Conservation (phyloP, 1,140 invertebrate genomes). For the Drosophila burlai region DNA sequence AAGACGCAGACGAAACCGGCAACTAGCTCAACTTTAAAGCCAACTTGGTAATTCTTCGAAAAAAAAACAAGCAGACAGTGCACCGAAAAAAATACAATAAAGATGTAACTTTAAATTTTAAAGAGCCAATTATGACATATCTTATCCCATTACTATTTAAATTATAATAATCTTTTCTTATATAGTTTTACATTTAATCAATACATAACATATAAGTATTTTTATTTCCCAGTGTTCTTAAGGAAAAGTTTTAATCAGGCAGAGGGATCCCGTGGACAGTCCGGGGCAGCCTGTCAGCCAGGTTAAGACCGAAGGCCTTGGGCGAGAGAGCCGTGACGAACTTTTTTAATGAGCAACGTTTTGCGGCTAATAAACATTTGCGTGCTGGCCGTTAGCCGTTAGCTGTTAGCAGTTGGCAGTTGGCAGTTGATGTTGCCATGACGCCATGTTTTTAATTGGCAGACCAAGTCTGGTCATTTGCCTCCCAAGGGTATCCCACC, state of each 20-base stretch:
- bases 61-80: neutral
- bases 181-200: neutral
- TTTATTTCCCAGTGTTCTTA: neutral
- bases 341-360: slow-evolving; percentile 81
- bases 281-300: slow-evolving; percentile 29
- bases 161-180: no score
- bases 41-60: slow-evolving; percentile 15
- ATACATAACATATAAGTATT: neutral
- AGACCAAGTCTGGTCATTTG: slow-evolving; percentile 50
- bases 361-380: slow-evolving; percentile 83
- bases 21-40: slow-evolving; percentile 50
- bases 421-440: slow-evolving; percentile 68
- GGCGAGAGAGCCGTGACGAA: slow-evolving; percentile 61
- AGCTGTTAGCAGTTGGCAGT: slow-evolving; percentile 22
- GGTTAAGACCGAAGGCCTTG: slow-evolving; percentile 42
- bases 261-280: slow-evolving; percentile 22
- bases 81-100: neutral
- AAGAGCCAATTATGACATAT: neutral
- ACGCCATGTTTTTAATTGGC: slow-evolving; percentile 82
- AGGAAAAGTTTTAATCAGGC: slow-evolving; percentile 48
- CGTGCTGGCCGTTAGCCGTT: slow-evolving; percentile 42
- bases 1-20: slow-evolving; percentile 44
- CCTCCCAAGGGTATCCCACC: slow-evolving; percentile 20
- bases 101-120: neutral
- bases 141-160: neutral